phyloP scores from a whole-genome alignment of 2,797 vertebrate species.

The Chloroceryle amazona region DNA sequence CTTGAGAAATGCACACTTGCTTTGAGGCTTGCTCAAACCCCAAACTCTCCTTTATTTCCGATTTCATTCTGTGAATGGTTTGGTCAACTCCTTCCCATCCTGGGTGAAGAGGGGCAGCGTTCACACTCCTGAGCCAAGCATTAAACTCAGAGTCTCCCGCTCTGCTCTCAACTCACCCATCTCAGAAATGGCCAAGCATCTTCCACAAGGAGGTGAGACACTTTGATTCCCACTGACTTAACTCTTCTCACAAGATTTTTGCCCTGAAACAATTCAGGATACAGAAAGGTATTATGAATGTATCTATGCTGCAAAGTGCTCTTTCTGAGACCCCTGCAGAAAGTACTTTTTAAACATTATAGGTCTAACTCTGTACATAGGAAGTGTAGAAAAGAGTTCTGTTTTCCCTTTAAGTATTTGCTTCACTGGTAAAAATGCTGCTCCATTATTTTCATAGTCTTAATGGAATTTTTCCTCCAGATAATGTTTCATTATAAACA shows the following conservation, averaged over 20 bases:
- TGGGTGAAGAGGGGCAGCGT: background rate
- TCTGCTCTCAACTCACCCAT: background rate
- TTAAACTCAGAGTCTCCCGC: background rate
- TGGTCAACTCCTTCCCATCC: background rate
- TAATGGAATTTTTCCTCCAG: background rate
- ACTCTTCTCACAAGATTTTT: background rate
- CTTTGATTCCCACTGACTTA: background rate
- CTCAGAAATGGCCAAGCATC: background rate
- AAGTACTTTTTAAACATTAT: background rate
- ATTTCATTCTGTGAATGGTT: background rate
- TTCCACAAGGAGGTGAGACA: background rate
- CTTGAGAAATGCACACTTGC: background rate
- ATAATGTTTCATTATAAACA: background rate
- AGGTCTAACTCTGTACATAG: background rate
- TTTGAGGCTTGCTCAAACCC: background rate
- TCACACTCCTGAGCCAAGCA: background rate
- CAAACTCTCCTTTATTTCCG: background rate
- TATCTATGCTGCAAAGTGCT: background rate
- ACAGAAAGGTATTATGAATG: background rate
- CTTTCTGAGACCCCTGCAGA: background rate
- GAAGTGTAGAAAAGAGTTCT: background rate
- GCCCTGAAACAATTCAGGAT: background rate
- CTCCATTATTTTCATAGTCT: background rate
- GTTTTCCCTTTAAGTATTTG: background rate
- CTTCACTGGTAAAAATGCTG: background rate